Evolutionary conservation across 35 echinoderm and acorn worm species (phyloP), one percentile per base, ranked within the genome.

Genomic region (Apostichopus japonicus): DNA sequence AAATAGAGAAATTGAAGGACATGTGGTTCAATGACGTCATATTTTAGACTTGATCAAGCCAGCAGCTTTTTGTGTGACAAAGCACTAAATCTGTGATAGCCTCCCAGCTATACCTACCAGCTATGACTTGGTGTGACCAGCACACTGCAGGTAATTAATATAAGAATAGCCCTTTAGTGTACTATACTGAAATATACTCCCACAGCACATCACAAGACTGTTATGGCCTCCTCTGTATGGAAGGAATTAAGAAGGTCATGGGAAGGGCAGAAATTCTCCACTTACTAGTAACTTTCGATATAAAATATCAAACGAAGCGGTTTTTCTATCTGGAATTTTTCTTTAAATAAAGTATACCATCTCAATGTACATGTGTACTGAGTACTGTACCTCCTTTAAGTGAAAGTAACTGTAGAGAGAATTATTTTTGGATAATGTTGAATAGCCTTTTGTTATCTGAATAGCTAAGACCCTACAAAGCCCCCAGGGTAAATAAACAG

Each of bases 401-500:
- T 33, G 79, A 83, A 83, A 83, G 79, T 83, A 54, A 83, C 79
- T 55, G 51, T 83, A 53, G 25, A 52, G 79, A 55, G 33, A 83
- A 83, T 83, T 83, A 83, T 83, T 83, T 83, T 83, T 83, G 79
- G 79, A 83, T 6, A 53, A 54, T 83, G 79, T 83, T 54, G 25
- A 83, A 83, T 83, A 55, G 79, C 79, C 33, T 83, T 83, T 83
- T 83, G 79, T 83, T 83, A 52, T 83, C 79, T 83, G 79, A 83
- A 83, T 83, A 83, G 79, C 8, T 83, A 54, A 83, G 15, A 54
- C 79, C 13, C 33, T 44, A 55, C 33, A 8, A 54, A 55, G 51
- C 79, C 79, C 79, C 55, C 17, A 83, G 79, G 79, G 79, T 17
- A 83, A 83, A 55, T 54, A 83, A 83, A 83, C 79, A 83, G 15